A percentile compares a stretch with the other conserved stretches of the same genome.
Evolutionary conservation across 2,113 vertebrate species (phyloP).

Genomic region (Oreotragus oreotragus): DNA sequence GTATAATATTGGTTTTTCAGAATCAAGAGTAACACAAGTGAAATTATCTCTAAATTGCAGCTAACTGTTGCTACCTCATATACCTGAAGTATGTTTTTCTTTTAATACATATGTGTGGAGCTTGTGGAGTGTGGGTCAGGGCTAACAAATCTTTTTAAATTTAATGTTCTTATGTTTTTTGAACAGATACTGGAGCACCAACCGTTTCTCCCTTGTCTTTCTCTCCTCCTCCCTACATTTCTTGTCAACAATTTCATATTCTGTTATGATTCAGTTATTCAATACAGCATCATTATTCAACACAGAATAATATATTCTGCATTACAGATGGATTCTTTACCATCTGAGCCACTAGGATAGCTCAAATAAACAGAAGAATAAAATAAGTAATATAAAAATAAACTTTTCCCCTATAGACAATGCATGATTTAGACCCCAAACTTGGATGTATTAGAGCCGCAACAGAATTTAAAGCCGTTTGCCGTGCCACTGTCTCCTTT

Average conservation of each 20-base stretch:
- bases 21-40: background rate
- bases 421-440: background rate
- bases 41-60: background rate
- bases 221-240: background rate
- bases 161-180: background rate
- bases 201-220: background rate
- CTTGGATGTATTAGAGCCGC: background rate
- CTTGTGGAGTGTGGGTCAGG: background rate
- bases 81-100: background rate
- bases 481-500: background rate
- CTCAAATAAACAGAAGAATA: background rate
- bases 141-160: background rate
- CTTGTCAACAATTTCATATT: background rate
- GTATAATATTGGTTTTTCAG: slow-evolving; percentile 14
- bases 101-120: background rate
- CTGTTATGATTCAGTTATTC: background rate
- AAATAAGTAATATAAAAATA: background rate
- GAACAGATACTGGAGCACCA: background rate
- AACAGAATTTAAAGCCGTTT: background rate
- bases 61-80: background rate
- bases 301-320: background rate
- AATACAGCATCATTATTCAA: background rate
- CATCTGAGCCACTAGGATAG: background rate
- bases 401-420: background rate
- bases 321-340: background rate